Evolutionary conservation across 2,113 vertebrate species (phyloP).

Genomic region (Gymnarchus niloticus): DNA sequence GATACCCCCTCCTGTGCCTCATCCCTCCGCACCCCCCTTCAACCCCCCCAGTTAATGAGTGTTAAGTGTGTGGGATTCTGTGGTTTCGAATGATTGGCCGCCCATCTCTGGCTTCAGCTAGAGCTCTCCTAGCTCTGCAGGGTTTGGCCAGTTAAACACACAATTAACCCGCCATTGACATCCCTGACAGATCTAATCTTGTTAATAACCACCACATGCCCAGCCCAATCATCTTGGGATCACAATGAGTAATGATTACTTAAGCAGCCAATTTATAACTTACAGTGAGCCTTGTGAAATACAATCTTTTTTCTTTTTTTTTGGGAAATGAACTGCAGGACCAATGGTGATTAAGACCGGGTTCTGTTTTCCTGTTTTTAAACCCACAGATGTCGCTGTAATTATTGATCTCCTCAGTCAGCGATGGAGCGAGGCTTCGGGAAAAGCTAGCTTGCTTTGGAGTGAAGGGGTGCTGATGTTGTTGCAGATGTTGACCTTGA

Average conservation of each 20-base stretch:
- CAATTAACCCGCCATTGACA: conserved; percentile 62
- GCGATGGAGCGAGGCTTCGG: neutral
- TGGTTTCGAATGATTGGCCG: neutral
- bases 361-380: neutral
- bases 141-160: conserved; percentile 42
- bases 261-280: conserved; percentile 39
- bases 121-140: conserved; percentile 1
- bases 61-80: conserved; percentile 9
- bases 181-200: conserved; percentile 69
- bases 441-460: neutral
- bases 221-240: conserved; percentile 51
- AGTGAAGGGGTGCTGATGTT: neutral
- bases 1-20: neutral
- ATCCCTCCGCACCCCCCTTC: neutral
- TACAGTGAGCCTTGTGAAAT: conserved; percentile 30
- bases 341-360: neutral
- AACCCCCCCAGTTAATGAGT: neutral
- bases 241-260: conserved; percentile 50
- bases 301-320: neutral
- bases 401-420: neutral
- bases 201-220: conserved; percentile 70
- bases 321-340: neutral
- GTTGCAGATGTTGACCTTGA: conserved; percentile 5
- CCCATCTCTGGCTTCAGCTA: neutral
- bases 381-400: neutral